phyloP scores from a whole-genome alignment of 92 coral and sea anemone species.

The Umimayanthus kanabou region DNA sequence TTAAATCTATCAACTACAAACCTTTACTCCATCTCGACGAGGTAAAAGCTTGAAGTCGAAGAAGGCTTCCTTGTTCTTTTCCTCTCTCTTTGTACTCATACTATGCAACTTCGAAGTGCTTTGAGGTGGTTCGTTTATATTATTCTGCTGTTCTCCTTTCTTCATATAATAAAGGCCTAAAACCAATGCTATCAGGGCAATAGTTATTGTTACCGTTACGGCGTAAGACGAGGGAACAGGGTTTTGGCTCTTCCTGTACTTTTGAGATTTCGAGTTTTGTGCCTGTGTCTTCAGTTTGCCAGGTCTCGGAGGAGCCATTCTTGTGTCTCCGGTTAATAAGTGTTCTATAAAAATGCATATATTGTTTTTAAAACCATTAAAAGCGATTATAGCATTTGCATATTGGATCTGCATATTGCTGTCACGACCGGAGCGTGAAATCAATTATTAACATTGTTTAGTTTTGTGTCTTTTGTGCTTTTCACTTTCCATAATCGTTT shows the following conservation, averaged over 20 bases:
- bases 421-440: background rate
- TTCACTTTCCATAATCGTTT: background rate
- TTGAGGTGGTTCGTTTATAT: background rate
- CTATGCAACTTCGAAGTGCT: constrained; percentile 1
- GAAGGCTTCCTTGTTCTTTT: background rate
- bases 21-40: constrained; percentile 78
- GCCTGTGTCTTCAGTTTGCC: constrained; percentile 28
- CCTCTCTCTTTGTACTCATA: constrained; percentile 8
- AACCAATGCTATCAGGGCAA: constrained; percentile 46
- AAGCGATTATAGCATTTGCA: background rate
- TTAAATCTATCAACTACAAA: constrained; percentile 16
- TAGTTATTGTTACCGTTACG: constrained; percentile 47
- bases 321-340: background rate
- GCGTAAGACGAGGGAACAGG: constrained; percentile 47
- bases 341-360: constrained; percentile 2
- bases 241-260: constrained; percentile 45
- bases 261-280: constrained; percentile 51
- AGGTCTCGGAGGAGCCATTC: constrained; percentile 41
- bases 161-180: constrained; percentile 67
- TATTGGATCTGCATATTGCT: constrained; percentile 3
- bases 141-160: constrained; percentile 26
- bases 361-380: background rate
- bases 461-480: background rate
- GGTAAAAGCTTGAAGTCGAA: constrained; percentile 65
- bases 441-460: background rate